These are phyloP conservation scores for Napeogenes sylphis DNA, from an alignment of 2,888 invertebrate species.

Conservation along the genomic window DNA sequence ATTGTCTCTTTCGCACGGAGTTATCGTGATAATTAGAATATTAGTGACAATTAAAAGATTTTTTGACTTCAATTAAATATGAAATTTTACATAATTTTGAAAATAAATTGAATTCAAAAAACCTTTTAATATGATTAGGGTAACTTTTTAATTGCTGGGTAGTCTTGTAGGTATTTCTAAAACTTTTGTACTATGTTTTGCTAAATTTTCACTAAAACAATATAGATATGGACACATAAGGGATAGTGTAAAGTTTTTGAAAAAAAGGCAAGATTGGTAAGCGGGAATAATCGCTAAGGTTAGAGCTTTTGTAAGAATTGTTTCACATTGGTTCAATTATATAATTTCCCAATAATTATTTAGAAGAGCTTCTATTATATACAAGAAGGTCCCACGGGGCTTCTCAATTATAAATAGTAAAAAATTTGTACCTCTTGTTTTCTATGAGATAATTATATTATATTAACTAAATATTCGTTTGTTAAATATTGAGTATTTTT, in stretches of 20 bases:
- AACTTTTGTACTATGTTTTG: conserved; percentile 78
- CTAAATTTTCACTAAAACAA: conserved; percentile 74
- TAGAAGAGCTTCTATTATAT: conserved; percentile 67
- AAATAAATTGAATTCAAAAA: conserved; percentile 7
- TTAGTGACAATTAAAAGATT: conserved; percentile 49
- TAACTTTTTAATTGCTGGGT: conserved; percentile 67
- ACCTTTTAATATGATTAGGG: conserved; percentile 30
- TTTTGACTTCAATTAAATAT: conserved; percentile 13
- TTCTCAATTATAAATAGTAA: conserved; percentile 43
- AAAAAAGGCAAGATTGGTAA: conserved; percentile 26
- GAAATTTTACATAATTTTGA: too few species aligned
- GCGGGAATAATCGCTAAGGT: conserved; percentile 43
- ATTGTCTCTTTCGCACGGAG: conserved; percentile 54
- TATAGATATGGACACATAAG: conserved; percentile 73
- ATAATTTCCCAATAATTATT: conserved; percentile 36
- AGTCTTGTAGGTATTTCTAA: conserved; percentile 74
- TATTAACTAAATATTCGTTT: conserved; percentile 67
- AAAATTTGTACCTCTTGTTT: conserved; percentile 68
- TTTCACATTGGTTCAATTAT: conserved; percentile 33
- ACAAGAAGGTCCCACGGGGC: conserved; percentile 57
- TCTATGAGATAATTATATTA: conserved; percentile 72
- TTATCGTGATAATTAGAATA: conserved; percentile 72
- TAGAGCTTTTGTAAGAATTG: conserved; percentile 6
- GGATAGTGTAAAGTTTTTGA: conserved; percentile 43
- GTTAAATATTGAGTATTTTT: conserved; percentile 75